Evolutionary conservation across 2,797 vertebrate genomes (phyloP), one percentile per base, ranked within the genome.

Genomic region (Jordanella pulchra): DNA sequence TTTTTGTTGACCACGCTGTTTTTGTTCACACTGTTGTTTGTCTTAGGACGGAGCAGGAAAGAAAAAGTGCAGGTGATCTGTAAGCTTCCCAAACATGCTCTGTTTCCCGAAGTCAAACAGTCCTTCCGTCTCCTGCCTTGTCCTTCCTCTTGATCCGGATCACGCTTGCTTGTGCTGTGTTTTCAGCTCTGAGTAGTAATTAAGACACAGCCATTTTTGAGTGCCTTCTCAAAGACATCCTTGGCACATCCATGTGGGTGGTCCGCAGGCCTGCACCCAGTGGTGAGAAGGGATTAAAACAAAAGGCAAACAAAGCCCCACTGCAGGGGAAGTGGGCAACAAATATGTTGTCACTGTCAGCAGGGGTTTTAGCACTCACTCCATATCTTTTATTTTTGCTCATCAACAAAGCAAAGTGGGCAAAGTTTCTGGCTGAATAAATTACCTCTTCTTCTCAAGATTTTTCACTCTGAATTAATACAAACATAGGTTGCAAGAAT

Each of bases 251-350:
- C 75, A 55, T 69, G 84, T 94, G 92, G 93, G 92, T 94, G 93
- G 94, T 93, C 93, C 86, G 67, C 77, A 82, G 88, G 85, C 86
- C 87, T 90, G 91, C 85, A 89, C 87, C 89, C 87, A 92, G 89
- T 87, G 87, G 90, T 92, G 88, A 91, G 91, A 89, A 80, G 82
- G 88, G 89, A 94, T 87, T 89, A 90, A 93, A 93, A 93, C 88
- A 91, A 94, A 93, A 91, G 87, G 80, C 85, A 90, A 92, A 93
- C 86, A 89, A 89, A 90, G 85, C 51, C 81, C 76, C 75, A 75
- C 85, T 85, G 89, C 77, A 88, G 85, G 89, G 88, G 85, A 87
- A 87, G 78, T 78, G 78, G 69, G 76, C 73, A 83, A 86, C 83
- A 87, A 81, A 76, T 85, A 55, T 87, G 84, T 90, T 89, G 90